Evolutionary conservation across 2,113 vertebrate genomes (phyloP).

Genomic region (Tetrax tetrax): DNA sequence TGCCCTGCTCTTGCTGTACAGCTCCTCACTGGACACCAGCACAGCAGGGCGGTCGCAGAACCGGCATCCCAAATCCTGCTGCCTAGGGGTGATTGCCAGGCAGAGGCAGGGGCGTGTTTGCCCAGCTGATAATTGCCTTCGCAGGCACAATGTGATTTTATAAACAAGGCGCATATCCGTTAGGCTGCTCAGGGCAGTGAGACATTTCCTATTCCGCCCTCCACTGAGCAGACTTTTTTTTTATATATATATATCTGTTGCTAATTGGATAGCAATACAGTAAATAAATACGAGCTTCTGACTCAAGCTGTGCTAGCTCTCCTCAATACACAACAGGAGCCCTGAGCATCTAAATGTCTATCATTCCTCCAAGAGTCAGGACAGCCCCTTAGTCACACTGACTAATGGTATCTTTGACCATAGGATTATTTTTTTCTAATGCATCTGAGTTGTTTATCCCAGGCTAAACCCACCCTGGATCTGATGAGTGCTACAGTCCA

Average conservation of each 20-base stretch:
- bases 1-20: not conserved
- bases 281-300: not conserved
- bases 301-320: not conserved
- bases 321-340: not conserved
- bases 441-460: not conserved
- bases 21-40: not conserved
- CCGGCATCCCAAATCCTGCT: not conserved
- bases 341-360: not conserved
- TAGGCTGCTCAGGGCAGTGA: not conserved
- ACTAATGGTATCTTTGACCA: not conserved
- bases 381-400: not conserved
- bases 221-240: not conserved
- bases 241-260: not conserved
- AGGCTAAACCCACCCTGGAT: not conserved
- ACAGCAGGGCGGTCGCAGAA: not conserved
- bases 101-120: not conserved
- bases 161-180: not conserved
- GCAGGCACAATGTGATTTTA: not conserved
- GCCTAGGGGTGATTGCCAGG: not conserved
- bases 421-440: not conserved
- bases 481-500: not conserved
- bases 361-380: not conserved
- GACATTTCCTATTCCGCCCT: slow-evolving; percentile 10
- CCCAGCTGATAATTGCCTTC: not conserved
- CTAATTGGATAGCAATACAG: not conserved